Evolutionary conservation across 2,797 vertebrate genomes (phyloP).

Genomic region (Sebastes jordani): DNA sequence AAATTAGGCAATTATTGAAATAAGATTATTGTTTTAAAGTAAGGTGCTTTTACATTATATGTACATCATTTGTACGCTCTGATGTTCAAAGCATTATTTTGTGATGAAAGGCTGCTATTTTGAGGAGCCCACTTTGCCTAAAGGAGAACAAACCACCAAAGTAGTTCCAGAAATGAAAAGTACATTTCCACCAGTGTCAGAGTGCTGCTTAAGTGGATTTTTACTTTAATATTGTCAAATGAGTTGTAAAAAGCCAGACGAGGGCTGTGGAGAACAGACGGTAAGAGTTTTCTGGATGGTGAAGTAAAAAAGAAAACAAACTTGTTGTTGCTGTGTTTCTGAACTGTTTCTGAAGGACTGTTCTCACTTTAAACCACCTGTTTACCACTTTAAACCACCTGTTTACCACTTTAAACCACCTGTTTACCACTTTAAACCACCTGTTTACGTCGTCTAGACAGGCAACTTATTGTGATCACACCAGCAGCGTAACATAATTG

Average conservation of each 20-base stretch:
- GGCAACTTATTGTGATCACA: neutral
- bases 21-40: neutral
- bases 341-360: neutral
- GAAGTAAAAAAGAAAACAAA: neutral
- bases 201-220: neutral
- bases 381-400: neutral
- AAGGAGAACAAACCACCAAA: slow-evolving; percentile 18
- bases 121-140: neutral
- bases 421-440: neutral
- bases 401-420: neutral
- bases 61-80: neutral
- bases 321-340: neutral
- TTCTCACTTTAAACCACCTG: neutral
- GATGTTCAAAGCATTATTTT: slow-evolving; percentile 38
- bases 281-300: neutral
- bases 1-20: neutral
- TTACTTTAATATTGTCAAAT: slow-evolving; percentile 3
- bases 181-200: neutral
- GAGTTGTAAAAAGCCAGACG: neutral
- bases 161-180: slow-evolving; percentile 18
- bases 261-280: neutral
- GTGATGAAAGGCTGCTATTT: slow-evolving; percentile 45
- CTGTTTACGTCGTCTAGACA: neutral
- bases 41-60: slow-evolving; percentile 17
- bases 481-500: too few species aligned